Evolutionary conservation across 2,888 invertebrate genomes (phyloP).

Genomic region (Xanthorhoe designata): DNA sequence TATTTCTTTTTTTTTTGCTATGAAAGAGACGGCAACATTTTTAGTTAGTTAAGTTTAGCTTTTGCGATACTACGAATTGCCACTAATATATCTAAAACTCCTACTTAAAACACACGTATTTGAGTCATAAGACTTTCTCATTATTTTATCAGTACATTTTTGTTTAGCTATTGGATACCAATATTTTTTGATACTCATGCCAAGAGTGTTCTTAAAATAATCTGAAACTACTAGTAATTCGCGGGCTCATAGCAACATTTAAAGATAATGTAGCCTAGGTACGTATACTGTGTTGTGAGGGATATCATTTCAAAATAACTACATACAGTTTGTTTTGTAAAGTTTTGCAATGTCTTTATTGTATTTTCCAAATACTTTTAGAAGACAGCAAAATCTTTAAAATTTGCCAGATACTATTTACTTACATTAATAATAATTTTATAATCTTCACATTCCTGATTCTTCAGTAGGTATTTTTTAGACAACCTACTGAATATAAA

Average conservation of each 20-base stretch:
- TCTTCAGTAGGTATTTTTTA: too few relatives aligned
- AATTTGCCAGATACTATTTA: not conserved
- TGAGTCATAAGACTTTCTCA: not conserved
- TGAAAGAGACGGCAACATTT: too few relatives aligned
- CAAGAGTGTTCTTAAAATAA: conserved; percentile 22
- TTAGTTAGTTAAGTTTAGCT: too few relatives aligned
- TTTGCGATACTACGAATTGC: too few relatives aligned
- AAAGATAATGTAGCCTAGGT: not conserved
- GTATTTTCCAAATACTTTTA: conserved; percentile 4
- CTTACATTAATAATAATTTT: too few relatives aligned
- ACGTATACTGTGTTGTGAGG: not conserved
- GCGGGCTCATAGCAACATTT: too few relatives aligned
- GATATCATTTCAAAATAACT: not conserved
- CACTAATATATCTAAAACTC: too few relatives aligned
- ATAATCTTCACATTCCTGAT: too few relatives aligned
- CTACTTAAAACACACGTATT: too few relatives aligned
- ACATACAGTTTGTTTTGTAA: not conserved
- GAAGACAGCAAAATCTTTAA: conserved; percentile 5
- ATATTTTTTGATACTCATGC: conserved; percentile 15
- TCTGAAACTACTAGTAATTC: not conserved
- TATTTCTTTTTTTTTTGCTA: too few relatives aligned
- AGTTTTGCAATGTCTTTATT: conserved; percentile 9
- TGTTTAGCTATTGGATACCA: not conserved
- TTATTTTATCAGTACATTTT: not conserved
- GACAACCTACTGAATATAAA: too few relatives aligned